Evolutionary conservation across 2,797 vertebrate species (phyloP).

Genomic region (Crocodylus rhombifer): DNA sequence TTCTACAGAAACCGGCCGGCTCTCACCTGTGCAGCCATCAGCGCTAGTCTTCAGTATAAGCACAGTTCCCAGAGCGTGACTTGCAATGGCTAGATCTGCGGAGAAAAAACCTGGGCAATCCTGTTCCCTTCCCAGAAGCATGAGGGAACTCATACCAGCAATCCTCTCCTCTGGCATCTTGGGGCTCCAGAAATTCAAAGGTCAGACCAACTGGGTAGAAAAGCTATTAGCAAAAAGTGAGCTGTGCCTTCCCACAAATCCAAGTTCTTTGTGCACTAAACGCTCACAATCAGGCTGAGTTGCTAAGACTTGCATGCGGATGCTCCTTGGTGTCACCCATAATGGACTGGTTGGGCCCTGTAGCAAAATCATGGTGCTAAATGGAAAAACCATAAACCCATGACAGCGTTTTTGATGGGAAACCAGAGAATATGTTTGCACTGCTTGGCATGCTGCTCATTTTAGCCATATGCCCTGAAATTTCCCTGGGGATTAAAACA

Average conservation of each 20-base stretch:
- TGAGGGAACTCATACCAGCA: not conserved
- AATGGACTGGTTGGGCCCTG: not conserved
- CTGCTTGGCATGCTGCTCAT: not conserved
- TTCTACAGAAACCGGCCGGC: not conserved
- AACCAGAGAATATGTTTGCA: not conserved
- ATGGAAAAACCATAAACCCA: not conserved
- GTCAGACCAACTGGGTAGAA: not conserved
- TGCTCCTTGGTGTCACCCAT: not conserved
- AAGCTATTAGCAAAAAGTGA: not conserved
- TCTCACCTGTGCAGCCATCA: not conserved
- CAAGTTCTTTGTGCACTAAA: fast-evolving
- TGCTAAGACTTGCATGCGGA: not conserved
- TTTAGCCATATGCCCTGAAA: not conserved
- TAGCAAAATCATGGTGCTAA: not conserved
- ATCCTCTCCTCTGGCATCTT: not conserved
- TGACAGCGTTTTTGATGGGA: not conserved
- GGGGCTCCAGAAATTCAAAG: not conserved
- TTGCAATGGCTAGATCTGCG: not conserved
- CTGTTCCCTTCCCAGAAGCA: not conserved
- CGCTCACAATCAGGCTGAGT: not conserved
- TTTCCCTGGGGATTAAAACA: not conserved
- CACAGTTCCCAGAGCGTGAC: not conserved
- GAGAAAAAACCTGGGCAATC: not conserved
- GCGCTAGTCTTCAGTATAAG: not conserved
- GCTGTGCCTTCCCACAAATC: fast-evolving